Evolutionary conservation across 2,113 vertebrate species (phyloP).

Genomic region (Elachura formosa): DNA sequence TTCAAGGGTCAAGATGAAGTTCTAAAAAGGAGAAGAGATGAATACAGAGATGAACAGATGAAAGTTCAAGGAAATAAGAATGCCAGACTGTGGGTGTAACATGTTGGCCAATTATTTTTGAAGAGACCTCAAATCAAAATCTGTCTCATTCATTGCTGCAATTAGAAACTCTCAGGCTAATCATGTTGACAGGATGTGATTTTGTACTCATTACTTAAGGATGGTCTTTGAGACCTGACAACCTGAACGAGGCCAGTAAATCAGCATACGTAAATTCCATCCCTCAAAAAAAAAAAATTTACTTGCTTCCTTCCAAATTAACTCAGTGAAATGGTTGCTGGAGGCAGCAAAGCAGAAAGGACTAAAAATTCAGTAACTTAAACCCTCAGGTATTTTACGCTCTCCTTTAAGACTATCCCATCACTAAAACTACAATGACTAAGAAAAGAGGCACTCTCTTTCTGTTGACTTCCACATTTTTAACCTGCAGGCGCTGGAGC

Average conservation of each 20-base stretch:
- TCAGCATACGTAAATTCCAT: not conserved
- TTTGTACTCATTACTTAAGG: not conserved
- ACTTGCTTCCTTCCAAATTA: not conserved
- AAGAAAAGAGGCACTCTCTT: not conserved
- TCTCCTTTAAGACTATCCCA: not conserved
- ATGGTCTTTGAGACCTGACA: not conserved
- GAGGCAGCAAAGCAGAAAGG: not conserved
- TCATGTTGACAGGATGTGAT: not conserved
- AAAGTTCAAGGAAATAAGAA: not conserved
- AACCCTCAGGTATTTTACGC: not conserved
- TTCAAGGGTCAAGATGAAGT: not conserved
- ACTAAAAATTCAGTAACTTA: not conserved
- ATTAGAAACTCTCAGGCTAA: not conserved
- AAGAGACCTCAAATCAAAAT: not conserved
- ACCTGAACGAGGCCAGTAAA: not conserved
- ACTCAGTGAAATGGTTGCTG: not conserved
- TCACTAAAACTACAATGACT: not conserved
- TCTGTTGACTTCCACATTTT: not conserved
- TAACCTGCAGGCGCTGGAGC: constrained; percentile 75
- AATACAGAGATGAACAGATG: not conserved
- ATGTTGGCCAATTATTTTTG: not conserved
- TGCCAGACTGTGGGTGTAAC: not conserved
- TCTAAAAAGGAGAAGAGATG: not conserved
- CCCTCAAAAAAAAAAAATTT: not conserved
- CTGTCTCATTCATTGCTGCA: not conserved